Evolutionary conservation across 2,888 invertebrate genomes (phyloP).

Genomic region (Noctua comes): DNA sequence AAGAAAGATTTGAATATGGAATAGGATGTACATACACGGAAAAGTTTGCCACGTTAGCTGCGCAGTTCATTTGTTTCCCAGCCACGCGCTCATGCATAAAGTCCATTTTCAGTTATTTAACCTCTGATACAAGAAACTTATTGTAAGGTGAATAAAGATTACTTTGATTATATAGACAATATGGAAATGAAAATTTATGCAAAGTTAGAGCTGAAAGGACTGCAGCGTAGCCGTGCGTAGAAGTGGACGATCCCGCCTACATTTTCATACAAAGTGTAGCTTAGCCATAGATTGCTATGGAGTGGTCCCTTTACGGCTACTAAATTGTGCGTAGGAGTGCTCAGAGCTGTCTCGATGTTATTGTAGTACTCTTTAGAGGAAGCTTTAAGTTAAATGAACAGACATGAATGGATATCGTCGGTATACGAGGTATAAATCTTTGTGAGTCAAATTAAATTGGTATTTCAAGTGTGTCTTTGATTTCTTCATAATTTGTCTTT

Average conservation of each 20-base stretch:
- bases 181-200: background rate
- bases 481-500: background rate
- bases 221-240: background rate
- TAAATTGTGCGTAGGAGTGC: constrained; percentile 58
- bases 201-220: background rate
- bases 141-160: too few relatives aligned
- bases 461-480: background rate
- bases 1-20: too few relatives aligned
- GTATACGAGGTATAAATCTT: constrained; percentile 32
- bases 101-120: too few relatives aligned
- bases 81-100: too few relatives aligned
- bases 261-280: background rate
- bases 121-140: too few relatives aligned
- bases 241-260: background rate
- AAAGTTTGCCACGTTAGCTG: too few relatives aligned
- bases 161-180: too few relatives aligned
- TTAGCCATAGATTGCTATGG: background rate
- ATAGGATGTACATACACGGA: too few relatives aligned
- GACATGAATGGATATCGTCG: constrained; percentile 28
- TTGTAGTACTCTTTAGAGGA: constrained; percentile 40
- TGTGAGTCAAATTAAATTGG: constrained; percentile 12
- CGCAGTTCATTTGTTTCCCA: too few relatives aligned
- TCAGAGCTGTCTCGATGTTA: constrained; percentile 45
- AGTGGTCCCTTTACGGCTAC: background rate
- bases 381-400: constrained; percentile 39